Evolutionary conservation across 2,113 vertebrate genomes (phyloP).

Genomic region (Odocoileus hemionus): DNA sequence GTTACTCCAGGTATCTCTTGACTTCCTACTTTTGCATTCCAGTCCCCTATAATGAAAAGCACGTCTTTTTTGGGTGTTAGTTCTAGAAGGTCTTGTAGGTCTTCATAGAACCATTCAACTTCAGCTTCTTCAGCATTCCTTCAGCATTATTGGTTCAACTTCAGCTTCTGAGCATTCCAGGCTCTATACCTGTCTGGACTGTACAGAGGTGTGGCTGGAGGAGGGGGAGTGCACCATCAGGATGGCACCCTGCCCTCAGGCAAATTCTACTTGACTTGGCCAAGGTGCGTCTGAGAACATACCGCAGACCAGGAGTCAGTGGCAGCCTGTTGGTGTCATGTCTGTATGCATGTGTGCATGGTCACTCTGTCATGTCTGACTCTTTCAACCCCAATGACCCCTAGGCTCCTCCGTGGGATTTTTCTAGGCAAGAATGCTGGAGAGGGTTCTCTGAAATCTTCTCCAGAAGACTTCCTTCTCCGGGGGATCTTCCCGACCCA

Average conservation of each 20-base stretch:
- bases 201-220: background rate
- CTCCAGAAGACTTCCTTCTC: background rate
- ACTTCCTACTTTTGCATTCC: background rate
- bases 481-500: background rate
- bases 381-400: background rate
- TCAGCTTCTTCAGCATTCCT: background rate
- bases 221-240: background rate
- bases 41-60: background rate
- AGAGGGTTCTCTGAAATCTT: background rate
- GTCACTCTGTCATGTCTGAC: background rate
- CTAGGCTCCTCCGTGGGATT: background rate
- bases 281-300: background rate
- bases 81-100: background rate
- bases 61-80: background rate
- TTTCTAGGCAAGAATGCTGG: background rate
- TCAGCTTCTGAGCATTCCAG: background rate
- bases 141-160: background rate
- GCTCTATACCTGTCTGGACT: background rate
- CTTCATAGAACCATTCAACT: background rate
- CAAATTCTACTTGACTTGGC: background rate
- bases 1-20: background rate
- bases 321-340: background rate
- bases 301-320: background rate
- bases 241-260: background rate
- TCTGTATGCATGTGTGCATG: fast-evolving